A percentile compares a stretch with the other conserved stretches of the same genome.
These are phyloP conservation scores for Ennomos fuscantarius DNA, from an alignment of 2,888 invertebrate genomes.

Conservation along the genomic window DNA sequence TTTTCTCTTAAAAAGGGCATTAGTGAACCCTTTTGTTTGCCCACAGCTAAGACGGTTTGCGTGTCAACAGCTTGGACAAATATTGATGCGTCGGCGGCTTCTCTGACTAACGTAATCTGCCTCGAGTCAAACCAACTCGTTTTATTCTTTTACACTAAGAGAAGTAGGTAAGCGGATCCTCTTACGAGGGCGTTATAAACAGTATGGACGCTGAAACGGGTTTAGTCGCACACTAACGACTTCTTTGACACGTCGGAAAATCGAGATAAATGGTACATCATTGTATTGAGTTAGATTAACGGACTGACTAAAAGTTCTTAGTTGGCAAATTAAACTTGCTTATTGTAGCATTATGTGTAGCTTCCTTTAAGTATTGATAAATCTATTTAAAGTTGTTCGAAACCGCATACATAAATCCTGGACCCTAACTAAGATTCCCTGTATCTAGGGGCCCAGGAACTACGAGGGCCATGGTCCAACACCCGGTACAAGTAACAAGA, in stretches of 20 bases:
- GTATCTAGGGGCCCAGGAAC: too few relatives aligned
- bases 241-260: background rate
- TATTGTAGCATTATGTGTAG: too few relatives aligned
- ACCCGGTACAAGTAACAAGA: too few relatives aligned
- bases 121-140: slow-evolving; percentile 46
- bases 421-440: too few relatives aligned
- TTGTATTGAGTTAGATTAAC: too few relatives aligned
- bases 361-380: too few relatives aligned
- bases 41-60: slow-evolving; percentile 80
- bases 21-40: slow-evolving; percentile 83
- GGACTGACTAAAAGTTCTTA: too few relatives aligned
- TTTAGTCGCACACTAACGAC: background rate
- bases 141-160: slow-evolving; percentile 63
- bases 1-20: slow-evolving; percentile 84
- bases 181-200: slow-evolving; percentile 40
- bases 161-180: slow-evolving; percentile 52
- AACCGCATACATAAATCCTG: too few relatives aligned
- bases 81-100: slow-evolving; percentile 76
- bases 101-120: slow-evolving; percentile 76
- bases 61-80: slow-evolving; percentile 77
- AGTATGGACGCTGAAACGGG: slow-evolving; percentile 5
- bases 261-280: too few relatives aligned
- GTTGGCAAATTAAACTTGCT: too few relatives aligned
- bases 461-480: too few relatives aligned
- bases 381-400: too few relatives aligned